Percentiles rank a stretch among this genome's conserved stretches.
phyloP scores from a whole-genome alignment of 2,888 invertebrate species.

The Eucriotettix oculatus region DNA sequence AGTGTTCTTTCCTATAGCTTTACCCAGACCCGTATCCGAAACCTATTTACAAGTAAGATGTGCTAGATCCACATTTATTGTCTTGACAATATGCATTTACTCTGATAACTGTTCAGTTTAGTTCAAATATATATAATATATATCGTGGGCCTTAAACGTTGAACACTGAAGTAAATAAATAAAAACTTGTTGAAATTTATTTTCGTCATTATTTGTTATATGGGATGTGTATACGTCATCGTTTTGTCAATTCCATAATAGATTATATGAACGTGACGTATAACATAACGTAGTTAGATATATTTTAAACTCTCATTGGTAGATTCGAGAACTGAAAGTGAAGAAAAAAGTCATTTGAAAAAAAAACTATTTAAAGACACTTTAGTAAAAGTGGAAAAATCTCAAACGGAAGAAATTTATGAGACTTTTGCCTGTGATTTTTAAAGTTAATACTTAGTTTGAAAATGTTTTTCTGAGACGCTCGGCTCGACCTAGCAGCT shows the following conservation, averaged over 20 bases:
- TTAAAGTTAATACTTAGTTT: neutral
- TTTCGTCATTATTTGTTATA: conserved; percentile 11
- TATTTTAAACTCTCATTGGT: conserved; percentile 2
- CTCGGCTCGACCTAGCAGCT: neutral
- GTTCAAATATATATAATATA: conserved; percentile 24
- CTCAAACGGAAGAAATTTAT: neutral
- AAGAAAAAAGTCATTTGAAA: neutral
- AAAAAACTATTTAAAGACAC: neutral
- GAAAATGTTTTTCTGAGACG: neutral
- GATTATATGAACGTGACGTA: conserved; percentile 2
- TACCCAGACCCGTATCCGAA: neutral
- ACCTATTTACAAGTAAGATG: neutral
- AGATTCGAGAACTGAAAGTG: conserved; percentile 1
- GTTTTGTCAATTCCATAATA: conserved; percentile 7
- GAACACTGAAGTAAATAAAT: conserved; percentile 2
- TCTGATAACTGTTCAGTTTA: conserved; percentile 30
- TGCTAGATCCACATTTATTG: conserved; percentile 10
- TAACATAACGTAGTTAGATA: neutral
- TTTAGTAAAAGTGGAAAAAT: neutral
- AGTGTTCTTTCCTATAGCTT: neutral
- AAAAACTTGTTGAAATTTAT: conserved; percentile 11
- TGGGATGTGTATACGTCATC: conserved; percentile 8
- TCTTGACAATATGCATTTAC: conserved; percentile 31
- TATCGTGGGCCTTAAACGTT: conserved; percentile 31
- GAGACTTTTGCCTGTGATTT: neutral